Conservation (phyloP, 2,113 vertebrate species). For the Solea solea region DNA sequence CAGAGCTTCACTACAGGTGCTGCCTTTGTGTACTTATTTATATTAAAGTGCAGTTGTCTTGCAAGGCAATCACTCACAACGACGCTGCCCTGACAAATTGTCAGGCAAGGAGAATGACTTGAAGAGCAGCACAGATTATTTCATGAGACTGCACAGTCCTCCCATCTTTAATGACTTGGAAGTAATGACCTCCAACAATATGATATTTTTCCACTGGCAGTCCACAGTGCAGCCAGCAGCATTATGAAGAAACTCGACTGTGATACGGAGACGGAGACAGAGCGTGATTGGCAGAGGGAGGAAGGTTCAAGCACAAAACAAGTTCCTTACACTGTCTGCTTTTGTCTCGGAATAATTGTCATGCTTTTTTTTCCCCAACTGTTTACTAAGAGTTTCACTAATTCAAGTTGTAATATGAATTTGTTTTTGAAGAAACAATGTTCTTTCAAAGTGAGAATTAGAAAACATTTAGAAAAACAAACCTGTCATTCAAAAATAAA, state of each 20-base stretch:
- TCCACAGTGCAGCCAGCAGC: slow-evolving; percentile 26
- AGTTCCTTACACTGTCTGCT: slow-evolving; percentile 18
- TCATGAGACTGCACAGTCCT: slow-evolving; percentile 65
- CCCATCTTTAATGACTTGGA: slow-evolving; percentile 72
- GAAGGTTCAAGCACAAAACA: neutral
- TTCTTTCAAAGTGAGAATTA: neutral
- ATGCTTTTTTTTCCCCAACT: too few relatives aligned
- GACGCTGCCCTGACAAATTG: slow-evolving; percentile 58
- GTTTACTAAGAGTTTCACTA: neutral
- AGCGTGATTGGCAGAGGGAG: neutral
- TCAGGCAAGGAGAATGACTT: slow-evolving; percentile 54
- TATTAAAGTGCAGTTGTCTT: slow-evolving; percentile 33
- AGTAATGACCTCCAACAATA: slow-evolving; percentile 72
- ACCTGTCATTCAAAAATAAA: neutral
- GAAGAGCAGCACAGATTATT: slow-evolving; percentile 68
- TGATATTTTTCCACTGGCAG: slow-evolving; percentile 69
- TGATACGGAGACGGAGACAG: slow-evolving; percentile 22
- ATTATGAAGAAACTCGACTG: slow-evolving; percentile 15
- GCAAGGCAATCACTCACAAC: slow-evolving; percentile 42
- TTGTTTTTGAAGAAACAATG: neutral
- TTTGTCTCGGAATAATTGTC: slow-evolving; percentile 10
- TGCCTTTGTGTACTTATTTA: slow-evolving; percentile 33
- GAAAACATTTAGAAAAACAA: neutral
- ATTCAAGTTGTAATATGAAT: neutral
- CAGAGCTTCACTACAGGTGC: neutral